phyloP scores from a whole-genome alignment of 2,888 invertebrate species.

The Petrophora chlorosata region DNA sequence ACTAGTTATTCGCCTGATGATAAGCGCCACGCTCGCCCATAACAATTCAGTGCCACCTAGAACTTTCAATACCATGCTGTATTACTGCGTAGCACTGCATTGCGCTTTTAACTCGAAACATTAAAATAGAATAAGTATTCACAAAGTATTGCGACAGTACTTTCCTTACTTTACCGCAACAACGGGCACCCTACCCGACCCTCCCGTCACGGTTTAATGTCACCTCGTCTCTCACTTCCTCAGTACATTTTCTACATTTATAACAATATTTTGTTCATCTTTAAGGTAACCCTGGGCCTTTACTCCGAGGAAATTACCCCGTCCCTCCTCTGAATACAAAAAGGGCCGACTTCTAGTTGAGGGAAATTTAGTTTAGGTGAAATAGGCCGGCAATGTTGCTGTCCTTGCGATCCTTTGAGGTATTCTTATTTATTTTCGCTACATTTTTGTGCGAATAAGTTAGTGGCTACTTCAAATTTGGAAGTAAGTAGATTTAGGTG shows the following conservation, averaged over 20 bases:
- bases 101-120: background rate
- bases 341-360: slow-evolving; percentile 33
- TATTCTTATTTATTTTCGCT: slow-evolving; percentile 19
- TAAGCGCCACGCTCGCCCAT: no score
- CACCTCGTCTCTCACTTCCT: slow-evolving; percentile 42
- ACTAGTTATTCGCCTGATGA: no score
- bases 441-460: no score
- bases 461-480: no score
- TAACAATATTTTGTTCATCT: slow-evolving; percentile 64
- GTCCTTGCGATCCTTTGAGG: slow-evolving; percentile 21
- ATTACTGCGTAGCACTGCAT: no score
- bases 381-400: slow-evolving; percentile 26
- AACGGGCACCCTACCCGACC: slow-evolving; percentile 38
- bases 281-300: slow-evolving; percentile 50
- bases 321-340: slow-evolving; percentile 44
- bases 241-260: slow-evolving; percentile 49
- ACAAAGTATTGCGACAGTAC: background rate
- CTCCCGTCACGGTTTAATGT: slow-evolving; percentile 48
- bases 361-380: slow-evolving; percentile 32
- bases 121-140: background rate
- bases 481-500: no score
- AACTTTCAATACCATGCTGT: no score
- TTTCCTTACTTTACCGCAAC: slow-evolving; percentile 4
- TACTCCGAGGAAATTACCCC: slow-evolving; percentile 60
- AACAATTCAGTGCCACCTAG: no score